Evolutionary conservation across 2,113 vertebrate species (phyloP).

Genomic region (Oceanodroma tethys): DNA sequence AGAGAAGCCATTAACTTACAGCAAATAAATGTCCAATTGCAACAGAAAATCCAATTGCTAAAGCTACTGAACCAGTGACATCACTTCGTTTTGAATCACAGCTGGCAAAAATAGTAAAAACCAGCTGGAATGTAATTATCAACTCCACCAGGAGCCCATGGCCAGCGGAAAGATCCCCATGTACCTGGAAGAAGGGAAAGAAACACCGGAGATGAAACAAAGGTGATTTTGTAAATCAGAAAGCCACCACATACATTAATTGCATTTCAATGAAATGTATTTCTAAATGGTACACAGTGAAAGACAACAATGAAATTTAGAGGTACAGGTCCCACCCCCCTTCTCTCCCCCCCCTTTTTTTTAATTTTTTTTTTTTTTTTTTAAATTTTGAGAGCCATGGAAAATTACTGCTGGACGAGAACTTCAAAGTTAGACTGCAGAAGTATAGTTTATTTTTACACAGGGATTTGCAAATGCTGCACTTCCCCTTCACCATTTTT

Average conservation of each 20-base stretch:
- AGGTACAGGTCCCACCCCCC: not conserved
- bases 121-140: slow-evolving; percentile 94
- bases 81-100: slow-evolving; percentile 91
- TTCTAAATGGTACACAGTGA: not conserved
- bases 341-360: not conserved
- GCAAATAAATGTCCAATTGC: slow-evolving; percentile 94
- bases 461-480: slow-evolving; percentile 47
- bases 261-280: not conserved
- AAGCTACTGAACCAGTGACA: slow-evolving; percentile 86
- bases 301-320: not conserved
- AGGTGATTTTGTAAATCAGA: not conserved
- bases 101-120: slow-evolving; percentile 96
- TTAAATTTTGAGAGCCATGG: not conserved
- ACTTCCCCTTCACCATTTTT: slow-evolving; percentile 42
- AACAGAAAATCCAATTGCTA: slow-evolving; percentile 92
- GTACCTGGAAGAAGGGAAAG: slow-evolving; percentile 77
- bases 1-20: slow-evolving; percentile 78
- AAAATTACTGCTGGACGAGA: not conserved
- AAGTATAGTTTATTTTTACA: slow-evolving; percentile 24
- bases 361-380: not conserved
- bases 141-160: slow-evolving; percentile 91
- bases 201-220: slow-evolving; percentile 10
- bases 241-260: not conserved
- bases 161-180: slow-evolving; percentile 80
- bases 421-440: slow-evolving; percentile 9